Evolutionary conservation across 2,797 vertebrate genomes (phyloP), one percentile per base, ranked within the genome.

Genomic region (Limosa lapponica): DNA sequence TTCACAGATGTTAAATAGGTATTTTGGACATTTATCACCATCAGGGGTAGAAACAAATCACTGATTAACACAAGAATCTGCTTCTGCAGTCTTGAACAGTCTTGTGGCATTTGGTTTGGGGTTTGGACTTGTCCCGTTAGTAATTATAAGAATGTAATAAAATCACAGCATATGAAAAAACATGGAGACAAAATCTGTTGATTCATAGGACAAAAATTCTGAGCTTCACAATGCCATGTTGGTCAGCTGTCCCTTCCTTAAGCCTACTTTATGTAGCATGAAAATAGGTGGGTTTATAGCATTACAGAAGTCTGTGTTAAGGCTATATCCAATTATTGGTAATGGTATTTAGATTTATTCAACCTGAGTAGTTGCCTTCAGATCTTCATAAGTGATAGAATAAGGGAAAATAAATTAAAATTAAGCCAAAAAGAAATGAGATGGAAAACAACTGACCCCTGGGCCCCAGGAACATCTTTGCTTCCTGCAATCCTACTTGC

Each of bases 271-370:
- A 43, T 57, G 19, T 58, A 59, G 81, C 70, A 61, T 39, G 62
- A 78, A 87, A 95, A 82, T n/a, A 82, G 36, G 67, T 95, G 90
- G 72, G 30, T 71, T 97, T 92, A 69, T 30, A 70, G 48, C 6
- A 6, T 37, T 51, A 37, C 1, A 39, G 27, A 84, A 80, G n/a
- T 24, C 62, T 13, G 4, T 46, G 48, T n/a, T 72, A 43, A 84
- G 54, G 59, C 41, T 92, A 2, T 59, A 85, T 90, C 58, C 44
- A 82, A 22, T 93, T 58, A 61, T 32, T 66, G 51, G 74, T 91
- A 96, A 96, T 96, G 57, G 61, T 66, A 97, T 97, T 97, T 92
- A 96, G 95, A 97, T 97, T 84, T 97, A 98, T 97, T 96, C 96
- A 95, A 46, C 57, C 18, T 69, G 34, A 80, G 48, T 37, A 67